These are phyloP conservation scores for Onychomys arenicola DNA, from an alignment of 2,797 vertebrate genomes.

Conservation along the genomic window DNA sequence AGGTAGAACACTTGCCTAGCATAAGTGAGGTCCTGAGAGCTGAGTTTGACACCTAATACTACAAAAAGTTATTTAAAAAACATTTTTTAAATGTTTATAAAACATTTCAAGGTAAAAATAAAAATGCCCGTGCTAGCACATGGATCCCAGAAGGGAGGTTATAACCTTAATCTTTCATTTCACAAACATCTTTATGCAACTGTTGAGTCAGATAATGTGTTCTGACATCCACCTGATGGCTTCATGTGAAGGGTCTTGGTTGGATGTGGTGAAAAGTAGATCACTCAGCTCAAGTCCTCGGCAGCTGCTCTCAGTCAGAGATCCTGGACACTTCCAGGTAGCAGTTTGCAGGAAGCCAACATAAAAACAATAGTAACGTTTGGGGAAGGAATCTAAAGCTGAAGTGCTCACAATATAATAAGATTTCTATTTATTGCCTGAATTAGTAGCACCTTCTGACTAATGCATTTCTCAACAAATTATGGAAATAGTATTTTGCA, in stretches of 20 bases:
- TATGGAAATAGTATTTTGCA: background rate
- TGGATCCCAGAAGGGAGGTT: background rate
- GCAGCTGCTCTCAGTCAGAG: background rate
- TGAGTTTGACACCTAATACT: rapidly evolving
- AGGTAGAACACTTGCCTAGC: background rate
- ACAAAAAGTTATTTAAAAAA: background rate
- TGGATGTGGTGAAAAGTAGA: background rate
- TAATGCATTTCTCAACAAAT: slow-evolving; percentile 24
- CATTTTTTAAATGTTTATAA: background rate
- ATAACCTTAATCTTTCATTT: background rate
- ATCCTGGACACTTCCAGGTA: background rate
- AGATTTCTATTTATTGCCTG: background rate
- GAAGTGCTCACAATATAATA: background rate
- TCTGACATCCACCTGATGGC: background rate
- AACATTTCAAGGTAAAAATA: background rate
- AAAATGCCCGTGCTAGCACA: background rate
- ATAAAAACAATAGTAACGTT: slow-evolving; percentile 1
- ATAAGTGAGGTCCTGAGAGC: background rate
- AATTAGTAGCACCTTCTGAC: slow-evolving; percentile 1
- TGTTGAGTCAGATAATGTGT: background rate
- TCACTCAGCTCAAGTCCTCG: background rate
- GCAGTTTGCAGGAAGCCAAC: background rate
- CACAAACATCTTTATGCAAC: background rate
- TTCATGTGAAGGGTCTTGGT: background rate
- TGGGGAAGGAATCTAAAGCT: background rate